These are phyloP conservation scores for Leucoraja ocellata DNA, from an alignment of 2,797 vertebrate species.

Conservation along the genomic window DNA sequence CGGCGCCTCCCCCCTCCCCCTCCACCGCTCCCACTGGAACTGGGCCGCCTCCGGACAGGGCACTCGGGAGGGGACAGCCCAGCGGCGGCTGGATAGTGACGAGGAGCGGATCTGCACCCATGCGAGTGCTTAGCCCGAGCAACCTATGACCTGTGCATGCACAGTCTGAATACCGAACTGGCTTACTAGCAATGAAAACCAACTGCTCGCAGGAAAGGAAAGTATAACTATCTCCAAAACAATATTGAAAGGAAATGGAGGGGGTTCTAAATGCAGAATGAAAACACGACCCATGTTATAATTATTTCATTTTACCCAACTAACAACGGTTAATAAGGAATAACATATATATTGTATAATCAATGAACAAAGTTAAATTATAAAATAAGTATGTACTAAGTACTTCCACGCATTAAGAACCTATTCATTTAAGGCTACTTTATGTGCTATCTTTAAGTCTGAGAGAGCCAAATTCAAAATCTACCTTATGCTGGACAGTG, in stretches of 20 bases:
- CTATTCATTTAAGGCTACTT: not conserved
- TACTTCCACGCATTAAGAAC: not conserved
- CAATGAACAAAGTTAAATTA: not conserved
- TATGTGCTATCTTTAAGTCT: not conserved
- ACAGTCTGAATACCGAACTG: too few species aligned
- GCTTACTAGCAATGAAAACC: not conserved
- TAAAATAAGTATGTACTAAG: not conserved
- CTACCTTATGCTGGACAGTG: too few species aligned
- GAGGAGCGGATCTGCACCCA: too few species aligned
- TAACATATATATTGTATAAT: not conserved
- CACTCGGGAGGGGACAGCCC: too few species aligned
- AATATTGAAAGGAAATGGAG: not conserved
- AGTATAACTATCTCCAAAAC: not conserved
- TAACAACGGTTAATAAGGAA: not conserved
- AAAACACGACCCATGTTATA: not conserved
- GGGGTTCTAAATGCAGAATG: not conserved
- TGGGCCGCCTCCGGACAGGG: too few species aligned
- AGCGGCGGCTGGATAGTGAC: too few species aligned
- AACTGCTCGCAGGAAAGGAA: not conserved
- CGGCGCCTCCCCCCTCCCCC: too few species aligned
- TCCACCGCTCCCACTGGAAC: too few species aligned
- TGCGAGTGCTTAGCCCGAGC: too few species aligned
- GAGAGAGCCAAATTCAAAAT: too few species aligned
- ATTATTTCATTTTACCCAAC: not conserved
- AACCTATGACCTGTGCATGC: too few species aligned